phyloP scores from a whole-genome alignment of 2,113 vertebrate species.

The Alligator mississippiensis region DNA sequence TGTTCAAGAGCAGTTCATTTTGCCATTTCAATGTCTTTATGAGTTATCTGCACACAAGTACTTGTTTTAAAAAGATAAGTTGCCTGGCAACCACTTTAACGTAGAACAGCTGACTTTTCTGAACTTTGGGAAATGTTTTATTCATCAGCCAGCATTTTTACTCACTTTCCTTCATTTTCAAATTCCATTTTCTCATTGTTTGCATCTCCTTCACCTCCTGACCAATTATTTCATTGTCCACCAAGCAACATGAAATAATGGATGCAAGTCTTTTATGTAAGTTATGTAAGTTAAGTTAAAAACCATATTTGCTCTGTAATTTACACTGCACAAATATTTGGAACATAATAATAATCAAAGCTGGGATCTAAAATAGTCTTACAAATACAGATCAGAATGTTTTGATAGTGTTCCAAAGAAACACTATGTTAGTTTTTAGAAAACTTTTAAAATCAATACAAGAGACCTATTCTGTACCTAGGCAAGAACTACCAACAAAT shows the following conservation, averaged over 20 bases:
- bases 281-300: conserved; percentile 7
- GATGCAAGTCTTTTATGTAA: conserved; percentile 46
- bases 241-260: not conserved
- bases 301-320: conserved; percentile 5
- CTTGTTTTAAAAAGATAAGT: conserved; percentile 78
- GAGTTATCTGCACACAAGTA: conserved; percentile 78
- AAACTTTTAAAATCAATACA: not conserved
- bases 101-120: conserved; percentile 76
- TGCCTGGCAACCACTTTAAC: conserved; percentile 81
- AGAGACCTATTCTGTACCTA: not conserved
- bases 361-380: not conserved
- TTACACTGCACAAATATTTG: not conserved
- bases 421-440: not conserved
- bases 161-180: conserved; percentile 68
- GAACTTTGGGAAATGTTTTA: conserved; percentile 78
- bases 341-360: not conserved
- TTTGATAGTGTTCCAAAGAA: not conserved
- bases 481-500: not conserved
- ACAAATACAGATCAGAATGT: not conserved
- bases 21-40: conserved; percentile 72
- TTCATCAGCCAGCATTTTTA: conserved; percentile 77
- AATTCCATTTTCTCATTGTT: conserved; percentile 66
- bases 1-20: conserved; percentile 72
- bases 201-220: conserved; percentile 64
- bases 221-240: conserved; percentile 46